Conservation (phyloP, 2,888 invertebrate genomes). For the Priocnemis perturbator region DNA sequence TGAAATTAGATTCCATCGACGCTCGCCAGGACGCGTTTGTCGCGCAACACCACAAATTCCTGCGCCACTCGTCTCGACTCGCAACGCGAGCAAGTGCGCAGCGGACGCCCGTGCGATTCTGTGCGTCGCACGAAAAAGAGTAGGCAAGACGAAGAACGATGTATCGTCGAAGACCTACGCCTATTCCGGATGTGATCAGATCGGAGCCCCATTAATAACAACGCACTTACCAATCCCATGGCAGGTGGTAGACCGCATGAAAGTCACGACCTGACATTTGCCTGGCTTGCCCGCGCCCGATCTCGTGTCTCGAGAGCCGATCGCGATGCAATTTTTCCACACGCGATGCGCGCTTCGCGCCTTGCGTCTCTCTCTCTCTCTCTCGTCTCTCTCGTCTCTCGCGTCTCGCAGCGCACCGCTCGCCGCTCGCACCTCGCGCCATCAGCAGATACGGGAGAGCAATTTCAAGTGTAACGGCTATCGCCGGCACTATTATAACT, state of each 20-base stretch:
- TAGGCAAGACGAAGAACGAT: constrained; percentile 27
- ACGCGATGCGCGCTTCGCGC: constrained; percentile 17
- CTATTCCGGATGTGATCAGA: constrained; percentile 70
- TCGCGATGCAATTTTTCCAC: constrained; percentile 65
- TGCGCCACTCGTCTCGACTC: too few species aligned
- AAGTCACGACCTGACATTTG: constrained; percentile 74
- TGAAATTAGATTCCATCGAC: too few species aligned
- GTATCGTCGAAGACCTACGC: constrained; percentile 55
- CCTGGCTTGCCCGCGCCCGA: constrained; percentile 62
- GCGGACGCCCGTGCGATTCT: too few species aligned
- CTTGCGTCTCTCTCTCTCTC: too few species aligned
- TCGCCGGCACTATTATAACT: constrained; percentile 31
- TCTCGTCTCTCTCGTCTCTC: too few species aligned
- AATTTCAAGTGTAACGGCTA: constrained; percentile 62
- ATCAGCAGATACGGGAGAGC: constrained; percentile 26
- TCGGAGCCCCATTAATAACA: constrained; percentile 70
- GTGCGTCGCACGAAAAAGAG: constrained; percentile 3
- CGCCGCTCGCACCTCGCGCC: too few species aligned
- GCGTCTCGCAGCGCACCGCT: too few species aligned
- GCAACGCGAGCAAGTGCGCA: too few species aligned
- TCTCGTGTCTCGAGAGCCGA: constrained; percentile 62
- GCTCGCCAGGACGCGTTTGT: too few species aligned
- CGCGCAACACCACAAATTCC: too few species aligned
- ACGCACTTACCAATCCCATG: constrained; percentile 71
- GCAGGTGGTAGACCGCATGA: constrained; percentile 73